phyloP scores from a whole-genome alignment of 2,113 vertebrate genomes.

The Rhagologus leucostigma region DNA sequence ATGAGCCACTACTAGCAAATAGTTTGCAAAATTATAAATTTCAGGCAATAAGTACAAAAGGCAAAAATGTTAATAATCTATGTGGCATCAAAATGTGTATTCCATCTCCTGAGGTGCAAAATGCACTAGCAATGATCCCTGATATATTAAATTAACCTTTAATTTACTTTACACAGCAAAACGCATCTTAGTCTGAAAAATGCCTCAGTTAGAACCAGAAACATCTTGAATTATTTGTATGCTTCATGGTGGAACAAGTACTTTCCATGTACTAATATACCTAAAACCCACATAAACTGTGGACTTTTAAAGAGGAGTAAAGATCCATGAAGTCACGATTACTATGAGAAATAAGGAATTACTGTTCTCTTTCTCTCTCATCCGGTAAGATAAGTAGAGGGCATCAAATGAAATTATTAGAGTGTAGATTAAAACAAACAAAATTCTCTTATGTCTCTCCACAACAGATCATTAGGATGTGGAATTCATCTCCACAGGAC shows the following conservation, averaged over 20 bases:
- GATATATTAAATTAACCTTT: background rate
- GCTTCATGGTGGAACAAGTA: background rate
- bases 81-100: background rate
- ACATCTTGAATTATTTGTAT: background rate
- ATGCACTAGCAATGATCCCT: background rate
- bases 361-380: background rate
- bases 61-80: background rate
- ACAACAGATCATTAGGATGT: background rate
- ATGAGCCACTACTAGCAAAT: background rate
- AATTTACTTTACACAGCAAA: slow-evolving; percentile 15
- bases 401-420: background rate
- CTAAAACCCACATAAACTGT: background rate
- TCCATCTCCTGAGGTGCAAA: background rate
- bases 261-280: background rate
- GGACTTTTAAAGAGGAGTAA: background rate
- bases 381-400: background rate
- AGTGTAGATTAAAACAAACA: background rate
- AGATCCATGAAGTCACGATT: background rate
- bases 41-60: background rate
- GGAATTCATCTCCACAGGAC: background rate
- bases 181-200: background rate
- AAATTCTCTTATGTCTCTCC: background rate
- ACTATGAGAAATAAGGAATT: background rate
- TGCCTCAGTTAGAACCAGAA: background rate
- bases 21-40: background rate